Evolutionary conservation across 2,113 vertebrate genomes (phyloP), one percentile per base, ranked within the genome.

Genomic region (Vidua chalybeata): DNA sequence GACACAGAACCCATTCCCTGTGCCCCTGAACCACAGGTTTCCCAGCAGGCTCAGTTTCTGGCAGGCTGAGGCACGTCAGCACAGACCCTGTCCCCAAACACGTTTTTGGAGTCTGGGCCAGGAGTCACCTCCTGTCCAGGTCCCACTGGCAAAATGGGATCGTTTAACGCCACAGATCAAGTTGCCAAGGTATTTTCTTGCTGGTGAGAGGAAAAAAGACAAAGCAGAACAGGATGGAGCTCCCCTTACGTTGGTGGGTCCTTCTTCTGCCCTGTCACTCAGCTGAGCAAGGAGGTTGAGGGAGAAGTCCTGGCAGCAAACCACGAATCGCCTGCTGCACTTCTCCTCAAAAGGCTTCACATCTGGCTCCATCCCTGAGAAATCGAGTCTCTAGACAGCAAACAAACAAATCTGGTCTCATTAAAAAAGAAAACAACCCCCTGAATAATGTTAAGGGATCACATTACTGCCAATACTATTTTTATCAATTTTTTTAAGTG

Each of bases 291-390:
- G 98, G 63, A 99, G 98, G 93, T 98, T 98, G 97, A 99, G 99
- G 81, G 98, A 98, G 95, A 99, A 98, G 90, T 99, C 98, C 48
- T 99, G 99, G 96, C 99, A 99, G 93, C 97, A 98, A 86, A 99
- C 98, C 96, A 99, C 58, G 11, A 99, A 98, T 31, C 99, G 99
- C 0, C 98, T 98, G 94, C 99, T 99, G 71, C 98, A 98, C 37
- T 99, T 99, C 73, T 99, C 99, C 97, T 99, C 99, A 45, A 99
- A 99, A 2, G 99, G 99, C 96, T 99, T 99, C 96, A 99, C 98
- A 0, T 99, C 99, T 43, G 99, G 99, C 97, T 99, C 99, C 6
- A 99, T 99, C 89, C 99, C 99, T 0, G 99, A 99, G 97, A 99
- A 99, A 96, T 99, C 99, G 20, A 99, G 97, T 94, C 98, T 98